Percentiles rank a stretch among this genome's conserved stretches.
Conservation (phyloP, 2,888 invertebrate species). For the Aethes cnicana region DNA sequence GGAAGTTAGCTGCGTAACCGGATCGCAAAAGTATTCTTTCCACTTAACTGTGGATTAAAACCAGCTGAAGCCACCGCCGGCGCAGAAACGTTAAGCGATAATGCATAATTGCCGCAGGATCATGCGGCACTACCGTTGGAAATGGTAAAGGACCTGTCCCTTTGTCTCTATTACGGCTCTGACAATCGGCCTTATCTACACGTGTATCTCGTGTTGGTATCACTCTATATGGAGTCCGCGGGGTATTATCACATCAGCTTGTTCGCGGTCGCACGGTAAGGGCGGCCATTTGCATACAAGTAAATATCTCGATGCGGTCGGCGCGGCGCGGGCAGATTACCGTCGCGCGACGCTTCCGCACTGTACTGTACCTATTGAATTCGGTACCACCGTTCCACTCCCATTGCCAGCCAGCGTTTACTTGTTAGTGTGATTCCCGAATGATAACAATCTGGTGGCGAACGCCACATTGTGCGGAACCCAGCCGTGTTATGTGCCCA, state of each 20-base stretch:
- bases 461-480: slow-evolving; percentile 47
- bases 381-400: slow-evolving; percentile 63
- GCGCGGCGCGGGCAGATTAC: slow-evolving; percentile 66
- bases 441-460: slow-evolving; percentile 68
- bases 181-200: slow-evolving; percentile 70
- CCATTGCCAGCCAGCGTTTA: slow-evolving; percentile 69
- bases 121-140: slow-evolving; percentile 38
- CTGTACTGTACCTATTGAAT: slow-evolving; percentile 77
- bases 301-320: slow-evolving; percentile 72
- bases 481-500: slow-evolving; percentile 36
- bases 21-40: slow-evolving; percentile 55
- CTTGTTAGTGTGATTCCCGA: slow-evolving; percentile 74
- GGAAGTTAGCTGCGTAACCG: slow-evolving; percentile 60
- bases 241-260: slow-evolving; percentile 78
- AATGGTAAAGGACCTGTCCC: slow-evolving; percentile 62
- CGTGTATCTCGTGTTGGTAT: slow-evolving; percentile 73
- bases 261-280: slow-evolving; percentile 71
- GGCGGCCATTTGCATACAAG: slow-evolving; percentile 77
- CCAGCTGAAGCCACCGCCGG: background rate
- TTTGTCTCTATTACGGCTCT: slow-evolving; percentile 73
- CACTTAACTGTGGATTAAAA: background rate
- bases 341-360: slow-evolving; percentile 67
- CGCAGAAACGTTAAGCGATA: slow-evolving; percentile 33
- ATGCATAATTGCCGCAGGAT: slow-evolving; percentile 38
- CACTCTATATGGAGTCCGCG: slow-evolving; percentile 74